A percentile compares a stretch with the other conserved stretches of the same genome.
These are phyloP conservation scores for Apodemia hepburni DNA, from an alignment of 2,888 invertebrate species.

Conservation along the genomic window DNA sequence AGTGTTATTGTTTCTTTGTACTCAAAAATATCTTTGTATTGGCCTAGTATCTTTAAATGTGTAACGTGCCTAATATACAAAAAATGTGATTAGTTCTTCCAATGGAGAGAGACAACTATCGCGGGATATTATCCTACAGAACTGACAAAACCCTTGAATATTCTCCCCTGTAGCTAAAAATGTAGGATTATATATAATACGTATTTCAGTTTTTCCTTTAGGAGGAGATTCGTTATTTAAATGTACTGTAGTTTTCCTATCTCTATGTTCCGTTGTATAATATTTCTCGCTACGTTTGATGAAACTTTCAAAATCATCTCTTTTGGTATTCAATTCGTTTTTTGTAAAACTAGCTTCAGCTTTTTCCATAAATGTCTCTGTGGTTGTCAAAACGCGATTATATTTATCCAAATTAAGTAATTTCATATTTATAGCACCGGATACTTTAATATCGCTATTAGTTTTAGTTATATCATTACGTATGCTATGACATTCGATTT, in stretches of 20 bases:
- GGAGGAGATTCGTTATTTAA: slow-evolving; percentile 42
- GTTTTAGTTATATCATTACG: slow-evolving; percentile 61
- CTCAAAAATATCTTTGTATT: too few species aligned
- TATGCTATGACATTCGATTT: slow-evolving; percentile 70
- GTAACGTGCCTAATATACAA: too few species aligned
- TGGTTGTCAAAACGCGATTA: slow-evolving; percentile 64
- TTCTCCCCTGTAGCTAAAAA: slow-evolving; percentile 49
- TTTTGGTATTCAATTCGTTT: slow-evolving; percentile 47
- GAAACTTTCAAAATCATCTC: slow-evolving; percentile 64
- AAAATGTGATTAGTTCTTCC: too few species aligned
- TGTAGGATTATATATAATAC: slow-evolving; percentile 72
- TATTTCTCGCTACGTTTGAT: slow-evolving; percentile 71
- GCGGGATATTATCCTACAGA: slow-evolving; percentile 40
- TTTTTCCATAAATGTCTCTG: slow-evolving; percentile 60
- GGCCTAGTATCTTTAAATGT: too few species aligned
- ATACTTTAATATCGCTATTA: slow-evolving; percentile 59
- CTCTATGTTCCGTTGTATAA: slow-evolving; percentile 56
- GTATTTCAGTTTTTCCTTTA: slow-evolving; percentile 60
- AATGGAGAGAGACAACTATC: too few species aligned
- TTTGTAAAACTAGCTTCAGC: slow-evolving; percentile 66
- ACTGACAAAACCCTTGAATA: slow-evolving; percentile 53
- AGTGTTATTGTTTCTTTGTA: too few species aligned
- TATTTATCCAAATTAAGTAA: slow-evolving; percentile 62
- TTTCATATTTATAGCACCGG: slow-evolving; percentile 66
- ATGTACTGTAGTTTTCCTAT: slow-evolving; percentile 52